These are phyloP conservation scores for Drosophila melanogaster DNA, from an alignment of 1,140 invertebrate species.

Conservation along the genomic window DNA sequence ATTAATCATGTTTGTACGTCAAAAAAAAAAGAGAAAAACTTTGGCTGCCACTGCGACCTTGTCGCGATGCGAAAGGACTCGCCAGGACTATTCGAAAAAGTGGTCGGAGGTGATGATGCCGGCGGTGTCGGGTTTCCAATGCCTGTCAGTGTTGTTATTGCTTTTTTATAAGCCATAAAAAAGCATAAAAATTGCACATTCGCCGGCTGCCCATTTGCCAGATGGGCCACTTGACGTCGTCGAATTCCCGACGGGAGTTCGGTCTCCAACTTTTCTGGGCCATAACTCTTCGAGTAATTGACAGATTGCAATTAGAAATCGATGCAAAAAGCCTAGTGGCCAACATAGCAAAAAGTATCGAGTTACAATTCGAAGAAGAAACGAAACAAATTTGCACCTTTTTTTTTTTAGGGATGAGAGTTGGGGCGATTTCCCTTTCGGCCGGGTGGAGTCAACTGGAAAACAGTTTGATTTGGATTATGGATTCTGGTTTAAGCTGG, in stretches of 20 bases:
- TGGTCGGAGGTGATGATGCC: not conserved
- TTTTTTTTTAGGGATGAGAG: slow-evolving; percentile 3
- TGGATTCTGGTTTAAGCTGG: slow-evolving; percentile 10
- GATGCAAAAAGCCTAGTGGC: slow-evolving; percentile 58
- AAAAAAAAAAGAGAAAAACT: slow-evolving; percentile 34
- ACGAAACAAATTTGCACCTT: slow-evolving; percentile 17
- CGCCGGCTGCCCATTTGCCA: slow-evolving; percentile 66
- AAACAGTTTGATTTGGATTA: slow-evolving; percentile 24
- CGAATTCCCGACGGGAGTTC: slow-evolving; percentile 44
- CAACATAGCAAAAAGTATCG: slow-evolving; percentile 62
- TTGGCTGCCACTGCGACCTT: not conserved
- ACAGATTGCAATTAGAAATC: slow-evolving; percentile 80
- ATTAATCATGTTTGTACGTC: slow-evolving; percentile 72
- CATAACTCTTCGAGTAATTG: slow-evolving; percentile 71
- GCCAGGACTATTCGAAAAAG: slow-evolving; percentile 4
- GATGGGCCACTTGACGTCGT: slow-evolving; percentile 67
- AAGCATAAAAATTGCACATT: slow-evolving; percentile 69
- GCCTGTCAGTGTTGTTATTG: slow-evolving; percentile 67
- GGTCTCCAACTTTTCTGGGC: slow-evolving; percentile 31
- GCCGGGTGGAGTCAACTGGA: not conserved
- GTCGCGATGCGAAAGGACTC: not conserved
- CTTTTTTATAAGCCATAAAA: slow-evolving; percentile 80
- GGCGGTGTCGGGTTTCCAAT: slow-evolving; percentile 36
- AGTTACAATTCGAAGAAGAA: slow-evolving; percentile 31
- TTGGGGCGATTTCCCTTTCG: not conserved